A percentile compares a stretch with the other conserved stretches of the same genome.
Conservation (phyloP, 2,888 invertebrate species). For the Incurvaria masculella region DNA sequence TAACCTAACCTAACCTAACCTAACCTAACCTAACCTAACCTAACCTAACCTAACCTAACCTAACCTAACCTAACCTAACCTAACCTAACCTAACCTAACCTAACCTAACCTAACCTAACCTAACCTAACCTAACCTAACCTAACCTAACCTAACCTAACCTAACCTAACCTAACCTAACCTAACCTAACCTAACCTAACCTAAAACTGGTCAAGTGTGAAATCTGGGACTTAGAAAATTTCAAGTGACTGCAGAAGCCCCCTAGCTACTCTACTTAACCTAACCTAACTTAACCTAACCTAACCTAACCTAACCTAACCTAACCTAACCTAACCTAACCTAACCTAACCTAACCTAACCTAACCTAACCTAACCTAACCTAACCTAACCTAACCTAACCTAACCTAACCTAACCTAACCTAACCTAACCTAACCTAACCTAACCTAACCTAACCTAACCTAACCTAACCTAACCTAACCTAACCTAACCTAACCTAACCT, state of each 20-base stretch:
- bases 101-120: constrained; percentile 11
- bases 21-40: constrained; percentile 13
- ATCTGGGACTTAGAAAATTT: no score
- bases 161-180: no score
- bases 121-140: no score
- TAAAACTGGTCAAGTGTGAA: no score
- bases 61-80: constrained; percentile 13
- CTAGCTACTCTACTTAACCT: no score
- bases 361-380: no score
- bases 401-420: constrained; percentile 9
- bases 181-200: no score
- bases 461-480: constrained; percentile 9
- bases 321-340: constrained; percentile 6
- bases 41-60: constrained; percentile 15
- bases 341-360: no score
- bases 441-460: constrained; percentile 9
- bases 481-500: constrained; percentile 9
- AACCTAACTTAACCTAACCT: constrained; percentile 11
- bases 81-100: constrained; percentile 14
- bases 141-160: no score
- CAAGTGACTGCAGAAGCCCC: no score
- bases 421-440: constrained; percentile 10
- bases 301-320: constrained; percentile 8
- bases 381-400: constrained; percentile 9
- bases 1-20: constrained; percentile 11